Percentiles rank a stretch among this genome's conserved stretches.
Evolutionary conservation across 2,888 invertebrate genomes (phyloP).

Genomic region (Eucera pruinosa): DNA sequence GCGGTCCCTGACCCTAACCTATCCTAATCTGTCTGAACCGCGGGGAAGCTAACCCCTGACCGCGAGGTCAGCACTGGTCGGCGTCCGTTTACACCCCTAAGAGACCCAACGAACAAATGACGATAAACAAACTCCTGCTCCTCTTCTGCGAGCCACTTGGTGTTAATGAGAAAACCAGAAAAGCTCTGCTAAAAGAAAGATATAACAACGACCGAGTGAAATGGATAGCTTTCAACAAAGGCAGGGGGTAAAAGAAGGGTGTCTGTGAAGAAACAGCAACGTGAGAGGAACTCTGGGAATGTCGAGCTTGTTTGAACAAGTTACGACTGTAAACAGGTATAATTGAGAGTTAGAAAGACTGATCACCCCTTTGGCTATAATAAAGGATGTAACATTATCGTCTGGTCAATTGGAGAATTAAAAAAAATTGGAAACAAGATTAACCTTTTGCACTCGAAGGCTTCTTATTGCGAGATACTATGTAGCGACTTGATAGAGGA

Average conservation of each 20-base stretch:
- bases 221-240: conserved; percentile 8
- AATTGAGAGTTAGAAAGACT: no score
- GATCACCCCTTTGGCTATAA: no score
- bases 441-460: no score
- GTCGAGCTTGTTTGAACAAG: neutral
- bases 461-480: no score
- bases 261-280: neutral
- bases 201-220: neutral
- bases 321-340: neutral
- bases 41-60: conserved; percentile 58
- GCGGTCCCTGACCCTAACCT: conserved; percentile 56
- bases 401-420: no score
- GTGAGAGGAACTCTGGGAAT: neutral
- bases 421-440: no score
- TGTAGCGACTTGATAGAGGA: no score
- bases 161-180: conserved; percentile 18
- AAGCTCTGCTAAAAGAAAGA: neutral
- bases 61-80: conserved; percentile 58
- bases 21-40: conserved; percentile 60
- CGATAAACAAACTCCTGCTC: conserved; percentile 53
- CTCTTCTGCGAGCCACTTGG: neutral
- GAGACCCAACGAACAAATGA: conserved; percentile 39
- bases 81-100: conserved; percentile 48
- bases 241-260: neutral
- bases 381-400: no score